These are phyloP conservation scores for Aepyceros melampus DNA, from an alignment of 2,113 vertebrate species.

Conservation along the genomic window DNA sequence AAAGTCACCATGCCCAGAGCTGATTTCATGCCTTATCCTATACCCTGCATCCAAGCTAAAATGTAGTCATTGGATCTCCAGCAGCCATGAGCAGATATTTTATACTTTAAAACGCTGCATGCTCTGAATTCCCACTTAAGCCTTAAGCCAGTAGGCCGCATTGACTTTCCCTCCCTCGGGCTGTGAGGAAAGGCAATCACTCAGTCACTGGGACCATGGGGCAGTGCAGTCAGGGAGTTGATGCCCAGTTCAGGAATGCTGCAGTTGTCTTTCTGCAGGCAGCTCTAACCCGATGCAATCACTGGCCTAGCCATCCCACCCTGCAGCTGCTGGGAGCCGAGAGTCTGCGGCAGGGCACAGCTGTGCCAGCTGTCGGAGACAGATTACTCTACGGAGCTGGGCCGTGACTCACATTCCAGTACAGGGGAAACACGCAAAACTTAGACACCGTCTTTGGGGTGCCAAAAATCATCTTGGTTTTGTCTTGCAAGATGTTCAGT, in stretches of 20 bases:
- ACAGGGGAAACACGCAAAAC: conserved; percentile 43
- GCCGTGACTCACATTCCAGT: conserved; percentile 42
- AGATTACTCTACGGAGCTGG: not conserved
- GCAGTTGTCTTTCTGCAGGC: not conserved
- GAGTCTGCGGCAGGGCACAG: conserved; percentile 38
- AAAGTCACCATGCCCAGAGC: not conserved
- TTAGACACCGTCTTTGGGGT: not conserved
- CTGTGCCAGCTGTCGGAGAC: conserved; percentile 51
- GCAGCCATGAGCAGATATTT: not conserved
- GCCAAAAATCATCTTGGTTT: conserved; percentile 47
- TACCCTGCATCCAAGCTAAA: not conserved
- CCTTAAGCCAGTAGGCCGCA: not conserved
- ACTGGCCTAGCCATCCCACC: not conserved
- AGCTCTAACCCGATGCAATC: not conserved
- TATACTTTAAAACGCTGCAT: not conserved
- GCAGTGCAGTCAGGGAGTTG: not conserved
- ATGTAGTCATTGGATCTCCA: not conserved
- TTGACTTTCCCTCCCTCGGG: not conserved
- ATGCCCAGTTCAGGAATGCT: not conserved
- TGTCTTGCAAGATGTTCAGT: conserved; percentile 56
- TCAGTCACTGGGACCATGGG: accelerated
- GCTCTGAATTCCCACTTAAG: not conserved
- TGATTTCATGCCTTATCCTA: not conserved
- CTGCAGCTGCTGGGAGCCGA: conserved; percentile 47
- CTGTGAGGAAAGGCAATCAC: not conserved